Conservation (phyloP, 2,113 vertebrate genomes). For the Thymallus thymallus region DNA sequence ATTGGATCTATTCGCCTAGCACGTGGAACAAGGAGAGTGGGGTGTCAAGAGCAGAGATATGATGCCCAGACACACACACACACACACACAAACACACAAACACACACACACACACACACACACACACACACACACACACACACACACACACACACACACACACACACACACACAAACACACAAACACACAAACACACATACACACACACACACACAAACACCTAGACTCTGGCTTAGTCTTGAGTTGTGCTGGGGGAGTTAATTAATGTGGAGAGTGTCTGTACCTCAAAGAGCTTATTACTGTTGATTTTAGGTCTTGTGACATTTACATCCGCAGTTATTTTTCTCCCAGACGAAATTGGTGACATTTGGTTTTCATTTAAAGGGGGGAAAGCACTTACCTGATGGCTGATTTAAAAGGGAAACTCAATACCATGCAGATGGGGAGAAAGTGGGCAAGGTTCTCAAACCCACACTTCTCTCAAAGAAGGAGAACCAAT, state of each 20-base stretch:
- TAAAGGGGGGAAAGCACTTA: slow-evolving; percentile 36
- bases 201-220: too few relatives aligned
- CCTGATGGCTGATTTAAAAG: slow-evolving; percentile 43
- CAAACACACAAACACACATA: not conserved
- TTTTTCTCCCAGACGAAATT: slow-evolving; percentile 14
- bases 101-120: too few relatives aligned
- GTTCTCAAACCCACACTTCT: not conserved
- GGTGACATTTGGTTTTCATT: slow-evolving; percentile 45
- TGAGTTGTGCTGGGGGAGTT: not conserved
- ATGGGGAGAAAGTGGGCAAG: not conserved
- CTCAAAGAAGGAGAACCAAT: not conserved
- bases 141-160: too few relatives aligned
- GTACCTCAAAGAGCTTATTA: slow-evolving; percentile 49
- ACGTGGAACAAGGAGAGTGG: not conserved
- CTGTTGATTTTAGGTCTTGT: slow-evolving; percentile 56
- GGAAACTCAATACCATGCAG: slow-evolving; percentile 10
- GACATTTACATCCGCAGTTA: slow-evolving; percentile 46
- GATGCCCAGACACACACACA: too few relatives aligned
- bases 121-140: not conserved
- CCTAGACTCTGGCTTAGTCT: too few relatives aligned
- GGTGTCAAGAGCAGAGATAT: not conserved
- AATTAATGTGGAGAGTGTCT: slow-evolving; percentile 41
- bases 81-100: too few relatives aligned
- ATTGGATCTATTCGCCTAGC: slow-evolving; percentile 19
- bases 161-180: too few relatives aligned